phyloP scores from a whole-genome alignment of 2,888 invertebrate species.

The Drosophila setosimentum region DNA sequence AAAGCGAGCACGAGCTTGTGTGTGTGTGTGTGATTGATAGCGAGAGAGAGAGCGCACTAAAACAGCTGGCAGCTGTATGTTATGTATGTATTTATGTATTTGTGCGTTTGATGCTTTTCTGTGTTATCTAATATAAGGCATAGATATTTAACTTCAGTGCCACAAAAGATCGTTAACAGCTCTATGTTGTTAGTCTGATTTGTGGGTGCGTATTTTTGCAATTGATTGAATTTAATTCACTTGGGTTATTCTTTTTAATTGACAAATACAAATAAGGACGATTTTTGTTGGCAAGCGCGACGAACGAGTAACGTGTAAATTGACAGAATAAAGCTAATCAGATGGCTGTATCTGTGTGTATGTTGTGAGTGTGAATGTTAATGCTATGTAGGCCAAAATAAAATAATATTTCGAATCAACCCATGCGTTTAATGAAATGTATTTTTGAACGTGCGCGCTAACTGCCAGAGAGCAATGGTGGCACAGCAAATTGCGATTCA shows the following conservation, averaged over 20 bases:
- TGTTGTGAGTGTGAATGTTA: constrained; percentile 7
- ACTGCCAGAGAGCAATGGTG: not conserved
- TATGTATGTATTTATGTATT: not conserved
- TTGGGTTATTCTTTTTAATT: not conserved
- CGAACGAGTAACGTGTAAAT: constrained; percentile 25
- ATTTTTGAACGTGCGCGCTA: constrained; percentile 9
- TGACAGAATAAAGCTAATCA: constrained; percentile 27
- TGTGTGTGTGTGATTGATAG: constrained; percentile 13
- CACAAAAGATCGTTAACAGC: constrained; percentile 5
- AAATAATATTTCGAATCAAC: not conserved
- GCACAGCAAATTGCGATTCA: constrained; percentile 7
- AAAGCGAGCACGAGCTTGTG: constrained; percentile 28
- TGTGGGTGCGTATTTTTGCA: not conserved
- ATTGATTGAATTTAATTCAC: not conserved
- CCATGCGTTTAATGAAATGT: not conserved
- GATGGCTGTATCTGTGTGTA: constrained; percentile 40
- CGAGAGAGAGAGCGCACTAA: constrained; percentile 25
- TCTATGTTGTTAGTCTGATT: not conserved
- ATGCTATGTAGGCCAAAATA: constrained; percentile 5
- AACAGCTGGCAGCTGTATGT: constrained; percentile 62
- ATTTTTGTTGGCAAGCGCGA: constrained; percentile 3
- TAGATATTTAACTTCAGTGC: constrained; percentile 13
- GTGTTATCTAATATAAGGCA: constrained; percentile 60
- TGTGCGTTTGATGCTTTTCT: constrained; percentile 23
- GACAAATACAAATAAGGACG: not conserved